These are phyloP conservation scores for Teleopsis dalmanni DNA, from an alignment of 1,140 invertebrate genomes.

Conservation along the genomic window DNA sequence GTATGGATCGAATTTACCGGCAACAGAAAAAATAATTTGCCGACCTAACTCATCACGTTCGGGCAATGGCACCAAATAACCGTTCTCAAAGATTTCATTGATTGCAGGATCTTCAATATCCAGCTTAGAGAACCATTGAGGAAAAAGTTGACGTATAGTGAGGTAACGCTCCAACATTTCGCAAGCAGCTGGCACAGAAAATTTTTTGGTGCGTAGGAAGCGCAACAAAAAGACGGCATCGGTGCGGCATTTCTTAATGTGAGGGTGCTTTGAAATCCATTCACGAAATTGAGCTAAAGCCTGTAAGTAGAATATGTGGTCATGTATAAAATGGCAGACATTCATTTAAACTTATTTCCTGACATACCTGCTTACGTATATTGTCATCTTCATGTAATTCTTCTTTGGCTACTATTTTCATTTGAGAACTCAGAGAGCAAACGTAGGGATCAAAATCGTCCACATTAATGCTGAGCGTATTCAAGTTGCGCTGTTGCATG, in stretches of 20 bases:
- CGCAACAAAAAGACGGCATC: conserved; percentile 71
- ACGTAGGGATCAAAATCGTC: conserved; percentile 35
- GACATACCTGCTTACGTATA: conserved; percentile 59
- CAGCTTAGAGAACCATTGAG: conserved; percentile 74
- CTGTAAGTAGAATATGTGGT: no score
- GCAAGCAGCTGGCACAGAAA: conserved; percentile 73
- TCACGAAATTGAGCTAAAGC: conserved; percentile 63
- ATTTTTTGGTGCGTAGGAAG: conserved; percentile 80
- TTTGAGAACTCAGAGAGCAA: conserved; percentile 25
- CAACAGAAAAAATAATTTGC: conserved; percentile 65
- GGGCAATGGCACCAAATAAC: conserved; percentile 69
- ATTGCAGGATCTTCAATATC: conserved; percentile 62
- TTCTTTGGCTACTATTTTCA: conserved; percentile 52
- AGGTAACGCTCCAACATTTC: conserved; percentile 79
- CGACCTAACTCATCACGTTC: conserved; percentile 65
- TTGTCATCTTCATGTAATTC: conserved; percentile 67
- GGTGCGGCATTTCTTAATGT: conserved; percentile 65
- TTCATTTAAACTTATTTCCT: no score
- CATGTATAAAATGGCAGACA: no score
- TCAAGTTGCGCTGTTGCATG: conserved; percentile 27
- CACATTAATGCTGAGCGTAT: conserved; percentile 22
- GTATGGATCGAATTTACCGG: conserved; percentile 66
- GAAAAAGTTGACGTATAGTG: conserved; percentile 69
- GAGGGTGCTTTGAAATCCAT: conserved; percentile 68
- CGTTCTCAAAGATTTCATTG: conserved; percentile 69